Base-by-base conservation (phyloP, 2,113 vertebrate species). In the Actinemys pallida region DNA sequence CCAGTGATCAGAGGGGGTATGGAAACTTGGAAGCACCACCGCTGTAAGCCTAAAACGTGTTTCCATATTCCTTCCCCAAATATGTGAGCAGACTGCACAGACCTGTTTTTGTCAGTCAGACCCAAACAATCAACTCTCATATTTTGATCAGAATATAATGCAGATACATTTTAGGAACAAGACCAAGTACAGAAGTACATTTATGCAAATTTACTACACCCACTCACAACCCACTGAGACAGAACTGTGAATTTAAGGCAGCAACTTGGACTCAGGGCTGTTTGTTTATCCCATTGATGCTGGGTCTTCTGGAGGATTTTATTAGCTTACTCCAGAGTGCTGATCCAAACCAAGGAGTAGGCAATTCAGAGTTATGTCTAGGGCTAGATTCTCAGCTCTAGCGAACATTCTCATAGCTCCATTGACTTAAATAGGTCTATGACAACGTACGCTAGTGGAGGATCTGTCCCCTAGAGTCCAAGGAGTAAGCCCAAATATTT, bases 91-190 rank as follows among this genome's bases (percentile, higher is more conserved):
- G 65, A 53, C 2, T 62, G 52, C 8, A 22, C 24, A 11, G 20
- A 19, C 69, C 69, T 42, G 35, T 24, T 42, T 72, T 45, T 49
- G n/a, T 29, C 20, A 29, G 19, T 56, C 35, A 75, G 57, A 75
- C 25, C n/a, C 20, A 53, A 80, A 24, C 25, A 90, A 86, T 59
- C 87, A 89, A 87, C 92, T 89, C 2, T 27, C 10, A 0, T 92
- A 42, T 95, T 96, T 96, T 94, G 83, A 82, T 90, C 0, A 0
- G 47, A 81, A 95, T 82, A 95, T 79, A 49, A 39, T 94, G 90
- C 9, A 72, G 80, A 89, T 90, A 91, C 45, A 53, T 95, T 87
- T 96, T 81, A 25, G 76, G 93, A 85, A 87, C 81, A 94, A 94
- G 76, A 35, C 88, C 45, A 93, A 90, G 54, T 76, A 78, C 82